Percentiles rank a stretch among this genome's conserved stretches.
Evolutionary conservation across 2,113 vertebrate genomes (phyloP).

Genomic region (Empidonax traillii): DNA sequence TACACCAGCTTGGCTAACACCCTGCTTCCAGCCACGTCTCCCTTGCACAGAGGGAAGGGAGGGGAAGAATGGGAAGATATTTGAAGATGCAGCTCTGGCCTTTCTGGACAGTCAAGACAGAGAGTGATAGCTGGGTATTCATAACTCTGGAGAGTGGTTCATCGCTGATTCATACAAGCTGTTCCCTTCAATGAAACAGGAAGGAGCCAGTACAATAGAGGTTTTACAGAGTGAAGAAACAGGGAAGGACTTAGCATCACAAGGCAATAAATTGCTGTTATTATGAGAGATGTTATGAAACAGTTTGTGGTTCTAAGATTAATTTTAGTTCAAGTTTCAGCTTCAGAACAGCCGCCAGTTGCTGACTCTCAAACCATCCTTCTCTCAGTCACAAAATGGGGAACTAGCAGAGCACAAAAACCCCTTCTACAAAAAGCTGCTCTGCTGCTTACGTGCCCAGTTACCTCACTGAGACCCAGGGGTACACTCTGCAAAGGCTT

Average conservation of each 20-base stretch:
- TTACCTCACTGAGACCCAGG: neutral
- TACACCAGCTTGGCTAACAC: neutral
- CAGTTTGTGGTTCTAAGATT: slow-evolving; percentile 48
- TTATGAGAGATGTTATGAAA: slow-evolving; percentile 62
- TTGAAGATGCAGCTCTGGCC: neutral
- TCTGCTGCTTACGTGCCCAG: neutral
- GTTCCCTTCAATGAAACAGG: slow-evolving; percentile 49
- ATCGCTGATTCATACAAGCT: slow-evolving; percentile 58
- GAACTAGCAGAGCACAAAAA: neutral
- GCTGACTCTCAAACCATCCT: neutral
- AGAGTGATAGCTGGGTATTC: slow-evolving; percentile 5
- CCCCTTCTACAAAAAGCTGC: neutral
- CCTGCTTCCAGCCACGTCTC: neutral
- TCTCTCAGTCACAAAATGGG: neutral
- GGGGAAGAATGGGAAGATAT: neutral
- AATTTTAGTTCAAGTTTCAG: slow-evolving; percentile 30
- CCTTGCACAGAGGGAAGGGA: neutral
- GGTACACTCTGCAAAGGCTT: neutral
- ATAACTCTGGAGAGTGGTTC: neutral
- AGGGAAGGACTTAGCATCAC: slow-evolving; percentile 8
- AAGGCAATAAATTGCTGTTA: slow-evolving; percentile 39
- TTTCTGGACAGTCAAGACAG: slow-evolving; percentile 12
- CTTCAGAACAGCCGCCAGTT: neutral
- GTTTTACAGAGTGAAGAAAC: slow-evolving; percentile 26
- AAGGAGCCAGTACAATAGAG: slow-evolving; percentile 55